phyloP scores from a whole-genome alignment of 1,140 invertebrate species.

The Mercenaria mercenaria region DNA sequence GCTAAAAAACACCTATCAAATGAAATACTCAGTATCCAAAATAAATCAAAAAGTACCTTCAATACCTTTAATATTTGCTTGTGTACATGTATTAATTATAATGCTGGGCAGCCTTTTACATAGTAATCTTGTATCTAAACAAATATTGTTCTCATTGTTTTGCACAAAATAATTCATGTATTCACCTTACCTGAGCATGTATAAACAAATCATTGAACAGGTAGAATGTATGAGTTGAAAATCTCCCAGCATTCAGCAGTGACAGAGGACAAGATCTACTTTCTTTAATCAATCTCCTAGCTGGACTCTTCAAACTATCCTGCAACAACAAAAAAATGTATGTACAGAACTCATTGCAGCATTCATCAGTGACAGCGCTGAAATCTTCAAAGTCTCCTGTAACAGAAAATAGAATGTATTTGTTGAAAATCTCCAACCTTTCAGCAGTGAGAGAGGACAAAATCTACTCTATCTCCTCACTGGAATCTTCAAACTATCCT shows the following conservation, averaged over 20 bases:
- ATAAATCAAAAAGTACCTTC: too few species aligned
- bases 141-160: too few species aligned
- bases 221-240: conserved; percentile 91
- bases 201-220: conserved; percentile 86
- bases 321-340: too few species aligned
- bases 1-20: too few species aligned
- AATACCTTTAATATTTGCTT: too few species aligned
- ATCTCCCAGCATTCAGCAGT: conserved; percentile 89
- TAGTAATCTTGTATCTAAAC: too few species aligned
- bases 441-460: conserved; percentile 89
- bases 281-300: conserved; percentile 92
- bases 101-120: too few species aligned
- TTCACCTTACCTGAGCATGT: conserved; percentile 81
- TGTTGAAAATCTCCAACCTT: conserved; percentile 89
- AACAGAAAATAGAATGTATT: conserved; percentile 93
- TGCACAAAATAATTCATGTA: too few species aligned
- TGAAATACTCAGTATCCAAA: too few species aligned
- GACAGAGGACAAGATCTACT: conserved; percentile 91
- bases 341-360: not conserved
- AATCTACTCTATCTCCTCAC: conserved; percentile 91
- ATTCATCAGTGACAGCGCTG: too few species aligned
- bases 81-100: too few species aligned
- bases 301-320: conserved; percentile 90
- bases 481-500: conserved; percentile 90
- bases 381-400: too few species aligned